These are phyloP conservation scores for Pseudorhiza aurosa DNA, from an alignment of 30 jellyfish, hydroid and myxozoan genomes.

Conservation along the genomic window DNA sequence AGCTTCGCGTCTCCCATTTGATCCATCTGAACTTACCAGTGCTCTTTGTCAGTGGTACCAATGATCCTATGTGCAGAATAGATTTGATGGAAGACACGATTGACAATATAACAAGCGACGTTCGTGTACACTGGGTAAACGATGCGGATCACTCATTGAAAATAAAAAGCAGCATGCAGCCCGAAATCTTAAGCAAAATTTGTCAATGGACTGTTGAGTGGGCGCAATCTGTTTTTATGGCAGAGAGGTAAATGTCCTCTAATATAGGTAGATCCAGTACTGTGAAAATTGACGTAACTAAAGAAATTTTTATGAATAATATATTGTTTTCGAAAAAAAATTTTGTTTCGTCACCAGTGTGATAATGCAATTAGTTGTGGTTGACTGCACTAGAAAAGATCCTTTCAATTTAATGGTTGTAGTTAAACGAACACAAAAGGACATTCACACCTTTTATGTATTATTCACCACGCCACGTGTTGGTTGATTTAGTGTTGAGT, in stretches of 20 bases:
- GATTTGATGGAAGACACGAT: conserved; percentile 66
- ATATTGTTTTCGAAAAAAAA: too few species aligned
- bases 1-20: conserved; percentile 77
- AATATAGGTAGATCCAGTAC: too few species aligned
- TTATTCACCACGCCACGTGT: too few species aligned
- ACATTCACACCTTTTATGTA: too few species aligned
- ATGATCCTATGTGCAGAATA: conserved; percentile 79
- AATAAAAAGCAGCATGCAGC: conserved; percentile 28
- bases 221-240: conserved; percentile 61
- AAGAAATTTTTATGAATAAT: too few species aligned
- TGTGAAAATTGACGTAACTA: too few species aligned
- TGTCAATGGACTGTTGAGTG: conserved; percentile 49
- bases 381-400: too few species aligned
- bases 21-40: conserved; percentile 60
- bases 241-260: conserved; percentile 36
- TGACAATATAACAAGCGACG: conserved; percentile 31
- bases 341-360: too few species aligned
- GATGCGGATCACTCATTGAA: conserved; percentile 81
- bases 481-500: too few species aligned
- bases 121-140: conserved; percentile 75
- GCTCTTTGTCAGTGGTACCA: conserved; percentile 71
- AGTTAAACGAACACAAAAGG: too few species aligned
- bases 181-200: conserved; percentile 20
- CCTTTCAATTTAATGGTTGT: too few species aligned
- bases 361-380: too few species aligned